Conservation (phyloP, 2,797 vertebrate genomes). For the Aselliscus stoliczkanus region DNA sequence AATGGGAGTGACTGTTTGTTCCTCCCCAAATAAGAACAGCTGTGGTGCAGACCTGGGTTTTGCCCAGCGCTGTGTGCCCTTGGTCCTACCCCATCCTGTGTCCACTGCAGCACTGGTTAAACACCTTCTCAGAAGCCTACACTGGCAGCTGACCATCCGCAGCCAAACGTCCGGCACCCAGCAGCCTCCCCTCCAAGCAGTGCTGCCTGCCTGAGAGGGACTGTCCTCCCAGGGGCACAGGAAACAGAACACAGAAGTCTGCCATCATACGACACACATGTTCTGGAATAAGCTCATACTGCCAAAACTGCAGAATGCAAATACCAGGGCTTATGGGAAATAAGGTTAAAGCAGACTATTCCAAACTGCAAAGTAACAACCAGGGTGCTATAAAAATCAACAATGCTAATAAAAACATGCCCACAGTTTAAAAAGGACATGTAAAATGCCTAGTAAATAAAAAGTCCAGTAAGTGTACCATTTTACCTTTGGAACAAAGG, state of each 20-base stretch:
- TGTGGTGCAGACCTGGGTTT: background rate
- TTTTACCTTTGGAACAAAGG: background rate
- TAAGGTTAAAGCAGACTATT: background rate
- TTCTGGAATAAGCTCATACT: background rate
- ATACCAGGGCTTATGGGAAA: background rate
- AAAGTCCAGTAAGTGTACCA: background rate
- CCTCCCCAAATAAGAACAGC: background rate
- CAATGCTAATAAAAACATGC: background rate
- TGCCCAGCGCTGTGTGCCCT: background rate
- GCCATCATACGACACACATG: accelerated
- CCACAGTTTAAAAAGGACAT: background rate
- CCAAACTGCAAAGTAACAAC: background rate
- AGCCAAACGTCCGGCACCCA: too few species aligned
- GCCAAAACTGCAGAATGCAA: background rate
- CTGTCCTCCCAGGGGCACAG: background rate
- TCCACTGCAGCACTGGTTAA: accelerated
- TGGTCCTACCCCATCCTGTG: accelerated
- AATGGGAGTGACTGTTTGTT: background rate
- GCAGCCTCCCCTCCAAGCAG: background rate
- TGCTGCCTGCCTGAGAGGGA: background rate
- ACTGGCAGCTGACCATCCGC: background rate
- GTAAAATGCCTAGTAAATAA: background rate
- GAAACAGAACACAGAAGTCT: too few species aligned
- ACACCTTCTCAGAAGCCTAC: too few species aligned
- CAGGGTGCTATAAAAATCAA: background rate